Conservation (phyloP, 2,888 invertebrate genomes). For the Lasioglossum malachurum region DNA sequence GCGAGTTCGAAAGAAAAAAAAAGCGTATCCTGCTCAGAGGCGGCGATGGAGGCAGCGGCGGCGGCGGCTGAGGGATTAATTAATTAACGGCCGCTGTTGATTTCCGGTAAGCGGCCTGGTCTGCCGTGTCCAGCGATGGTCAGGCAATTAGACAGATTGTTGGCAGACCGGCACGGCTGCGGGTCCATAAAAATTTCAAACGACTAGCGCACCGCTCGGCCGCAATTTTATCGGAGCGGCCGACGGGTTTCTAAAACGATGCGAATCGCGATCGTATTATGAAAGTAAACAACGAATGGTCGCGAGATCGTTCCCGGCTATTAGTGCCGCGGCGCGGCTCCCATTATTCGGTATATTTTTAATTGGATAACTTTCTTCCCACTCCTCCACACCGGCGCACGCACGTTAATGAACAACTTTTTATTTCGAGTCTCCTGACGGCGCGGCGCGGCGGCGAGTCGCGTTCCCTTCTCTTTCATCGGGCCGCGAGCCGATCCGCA, state of each 20-base stretch:
- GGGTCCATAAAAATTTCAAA: slow-evolving; percentile 30
- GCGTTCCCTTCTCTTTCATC: background rate
- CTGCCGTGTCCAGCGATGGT: background rate
- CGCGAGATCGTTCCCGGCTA: slow-evolving; percentile 3
- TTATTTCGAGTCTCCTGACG: background rate
- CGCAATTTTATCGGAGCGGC: slow-evolving; percentile 24
- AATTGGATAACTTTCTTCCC: background rate
- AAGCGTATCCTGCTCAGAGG: background rate
- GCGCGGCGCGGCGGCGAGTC: background rate
- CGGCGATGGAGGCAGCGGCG: too few species aligned
- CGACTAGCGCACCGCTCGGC: background rate
- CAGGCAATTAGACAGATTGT: slow-evolving; percentile 52
- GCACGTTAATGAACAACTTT: slow-evolving; percentile 3
- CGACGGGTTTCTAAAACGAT: background rate
- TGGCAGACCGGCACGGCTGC: background rate
- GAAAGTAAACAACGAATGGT: slow-evolving; percentile 12
- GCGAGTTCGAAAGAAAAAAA: background rate
- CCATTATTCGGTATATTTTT: background rate
- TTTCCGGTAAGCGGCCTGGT: slow-evolving; percentile 22
- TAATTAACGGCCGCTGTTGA: slow-evolving; percentile 43
- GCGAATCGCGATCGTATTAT: slow-evolving; percentile 20
- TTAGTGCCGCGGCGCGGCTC: background rate
- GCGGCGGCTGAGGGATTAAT: slow-evolving; percentile 21
- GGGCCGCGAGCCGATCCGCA: background rate
- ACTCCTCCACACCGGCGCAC: background rate